These are phyloP conservation scores for Ornithoptera priamus DNA, from an alignment of 2,888 invertebrate species.

Conservation along the genomic window DNA sequence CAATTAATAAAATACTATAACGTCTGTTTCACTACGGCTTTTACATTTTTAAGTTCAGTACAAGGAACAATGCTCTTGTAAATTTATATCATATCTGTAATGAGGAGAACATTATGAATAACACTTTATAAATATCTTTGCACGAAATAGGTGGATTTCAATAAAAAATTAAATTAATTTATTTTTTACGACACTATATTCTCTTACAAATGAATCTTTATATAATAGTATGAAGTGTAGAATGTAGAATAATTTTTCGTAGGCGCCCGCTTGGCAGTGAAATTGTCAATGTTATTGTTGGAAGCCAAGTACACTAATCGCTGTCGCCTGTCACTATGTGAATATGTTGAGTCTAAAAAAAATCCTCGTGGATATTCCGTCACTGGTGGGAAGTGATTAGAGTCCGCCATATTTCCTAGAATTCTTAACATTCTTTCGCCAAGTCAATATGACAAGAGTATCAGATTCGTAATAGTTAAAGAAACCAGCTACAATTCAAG, in stretches of 20 bases:
- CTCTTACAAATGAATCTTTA: not conserved
- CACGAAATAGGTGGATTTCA: too few relatives aligned
- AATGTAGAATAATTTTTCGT: not conserved
- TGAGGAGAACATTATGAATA: too few relatives aligned
- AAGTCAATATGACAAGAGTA: too few relatives aligned
- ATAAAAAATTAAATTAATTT: too few relatives aligned
- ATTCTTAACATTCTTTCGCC: not conserved
- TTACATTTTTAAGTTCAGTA: not conserved
- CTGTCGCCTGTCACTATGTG: not conserved
- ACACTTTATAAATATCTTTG: too few relatives aligned
- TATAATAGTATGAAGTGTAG: not conserved
- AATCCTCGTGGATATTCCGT: not conserved
- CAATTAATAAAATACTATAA: not conserved
- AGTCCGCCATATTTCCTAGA: not conserved
- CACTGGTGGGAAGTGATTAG: not conserved
- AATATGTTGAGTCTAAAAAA: not conserved
- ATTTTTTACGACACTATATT: too few relatives aligned
- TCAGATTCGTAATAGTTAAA: too few relatives aligned
- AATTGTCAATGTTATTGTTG: not conserved
- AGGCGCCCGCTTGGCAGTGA: conserved; percentile 1
- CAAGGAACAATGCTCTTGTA: too few relatives aligned
- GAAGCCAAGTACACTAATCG: not conserved
- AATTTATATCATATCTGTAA: too few relatives aligned
- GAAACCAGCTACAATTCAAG: too few relatives aligned
- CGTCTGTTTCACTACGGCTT: not conserved